These are phyloP conservation scores for Sander vitreus DNA, from an alignment of 2,113 vertebrate species.

Conservation along the genomic window DNA sequence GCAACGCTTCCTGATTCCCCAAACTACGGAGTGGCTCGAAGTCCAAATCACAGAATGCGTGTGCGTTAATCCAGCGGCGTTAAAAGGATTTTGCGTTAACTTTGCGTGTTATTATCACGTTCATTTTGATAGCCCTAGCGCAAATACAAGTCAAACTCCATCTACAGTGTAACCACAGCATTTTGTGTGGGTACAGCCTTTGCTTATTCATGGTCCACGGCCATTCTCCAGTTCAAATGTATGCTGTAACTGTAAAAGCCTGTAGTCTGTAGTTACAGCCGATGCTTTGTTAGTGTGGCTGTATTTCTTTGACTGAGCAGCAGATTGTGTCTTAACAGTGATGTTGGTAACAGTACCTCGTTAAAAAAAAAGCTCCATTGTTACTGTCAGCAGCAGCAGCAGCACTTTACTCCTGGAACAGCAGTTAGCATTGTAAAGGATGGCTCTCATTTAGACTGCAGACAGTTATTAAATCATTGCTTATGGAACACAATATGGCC, in stretches of 20 bases:
- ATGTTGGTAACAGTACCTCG: not conserved
- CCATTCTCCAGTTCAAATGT: not conserved
- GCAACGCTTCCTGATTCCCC: no score
- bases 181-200: not conserved
- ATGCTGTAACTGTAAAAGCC: not conserved
- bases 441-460: constrained; percentile 63
- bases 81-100: no score
- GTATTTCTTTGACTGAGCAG: not conserved
- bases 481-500: constrained; percentile 76
- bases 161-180: not conserved
- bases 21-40: no score
- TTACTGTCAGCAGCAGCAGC: not conserved
- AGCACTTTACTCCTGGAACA: constrained; percentile 2
- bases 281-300: not conserved
- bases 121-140: no score
- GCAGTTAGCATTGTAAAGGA: constrained; percentile 55
- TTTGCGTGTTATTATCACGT: no score
- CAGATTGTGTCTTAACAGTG: not conserved
- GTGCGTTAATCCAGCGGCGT: no score
- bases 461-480: constrained; percentile 80
- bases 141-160: no score
- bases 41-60: no score
- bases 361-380: not conserved
- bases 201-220: not conserved
- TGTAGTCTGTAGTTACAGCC: not conserved